These are phyloP conservation scores for Melanotaenia parkinsoni DNA, from an alignment of 2,797 vertebrate genomes.

Conservation along the genomic window DNA sequence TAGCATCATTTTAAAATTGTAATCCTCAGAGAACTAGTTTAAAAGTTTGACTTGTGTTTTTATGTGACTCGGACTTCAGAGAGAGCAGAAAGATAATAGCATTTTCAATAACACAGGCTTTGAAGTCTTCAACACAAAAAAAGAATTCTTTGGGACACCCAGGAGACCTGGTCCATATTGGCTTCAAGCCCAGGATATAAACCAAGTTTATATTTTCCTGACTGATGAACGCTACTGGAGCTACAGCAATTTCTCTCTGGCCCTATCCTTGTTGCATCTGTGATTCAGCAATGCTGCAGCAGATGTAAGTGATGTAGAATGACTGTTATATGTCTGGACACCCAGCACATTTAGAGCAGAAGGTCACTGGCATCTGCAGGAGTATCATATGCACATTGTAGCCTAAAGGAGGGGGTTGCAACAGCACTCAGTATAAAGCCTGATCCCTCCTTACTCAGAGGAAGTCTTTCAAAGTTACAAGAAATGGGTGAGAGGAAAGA, in stretches of 20 bases:
- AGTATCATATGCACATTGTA: constrained; percentile 48
- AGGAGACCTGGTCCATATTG: constrained; percentile 51
- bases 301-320: constrained; percentile 58
- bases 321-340: constrained; percentile 71
- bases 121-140: constrained; percentile 49
- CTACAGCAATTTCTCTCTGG: constrained; percentile 31
- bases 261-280: constrained; percentile 17
- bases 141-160: constrained; percentile 41
- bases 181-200: constrained; percentile 38
- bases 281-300: constrained; percentile 29
- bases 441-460: background rate
- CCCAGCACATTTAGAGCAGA: constrained; percentile 59
- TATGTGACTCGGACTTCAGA: constrained; percentile 39
- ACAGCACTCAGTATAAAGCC: constrained; percentile 26
- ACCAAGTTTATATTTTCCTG: constrained; percentile 58
- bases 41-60: constrained; percentile 41
- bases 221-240: constrained; percentile 71
- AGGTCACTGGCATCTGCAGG: constrained; percentile 55
- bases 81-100: constrained; percentile 25
- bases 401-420: constrained; percentile 40
- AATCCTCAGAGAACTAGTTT: constrained; percentile 47
- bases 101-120: constrained; percentile 60
- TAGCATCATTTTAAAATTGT: constrained; percentile 43
- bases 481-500: background rate
- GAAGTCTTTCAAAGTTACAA: background rate